Percentiles rank a stretch among this genome's conserved stretches.
Evolutionary conservation across 1,140 invertebrate genomes (phyloP).

Genomic region (Drosophila ogumai): DNA sequence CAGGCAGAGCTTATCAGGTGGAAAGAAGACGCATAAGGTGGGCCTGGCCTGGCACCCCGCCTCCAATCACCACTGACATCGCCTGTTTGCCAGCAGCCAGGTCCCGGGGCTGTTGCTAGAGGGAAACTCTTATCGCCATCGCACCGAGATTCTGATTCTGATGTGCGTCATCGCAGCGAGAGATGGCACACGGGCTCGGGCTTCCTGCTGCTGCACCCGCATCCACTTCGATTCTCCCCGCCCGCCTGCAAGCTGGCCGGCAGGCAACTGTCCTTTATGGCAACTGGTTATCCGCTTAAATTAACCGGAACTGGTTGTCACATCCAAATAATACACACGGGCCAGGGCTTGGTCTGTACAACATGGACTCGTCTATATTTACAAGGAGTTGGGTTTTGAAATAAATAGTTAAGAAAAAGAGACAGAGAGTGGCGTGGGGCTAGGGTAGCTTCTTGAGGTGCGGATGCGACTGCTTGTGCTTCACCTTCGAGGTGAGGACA

Average conservation of each 20-base stretch:
- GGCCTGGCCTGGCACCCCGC: slow-evolving; percentile 28
- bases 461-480: slow-evolving; percentile 86
- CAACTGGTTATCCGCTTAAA: not conserved
- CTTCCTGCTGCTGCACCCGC: slow-evolving; percentile 22
- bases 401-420: slow-evolving; percentile 25
- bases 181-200: slow-evolving; percentile 15
- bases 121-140: slow-evolving; percentile 41
- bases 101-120: slow-evolving; percentile 36
- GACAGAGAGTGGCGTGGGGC: slow-evolving; percentile 5
- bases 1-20: slow-evolving; percentile 43
- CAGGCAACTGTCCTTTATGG: not conserved
- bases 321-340: not conserved
- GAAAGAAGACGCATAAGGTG: slow-evolving; percentile 3
- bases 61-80: slow-evolving; percentile 27
- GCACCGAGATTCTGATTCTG: not conserved
- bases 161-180: slow-evolving; percentile 37
- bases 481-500: slow-evolving; percentile 96
- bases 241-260: not conserved
- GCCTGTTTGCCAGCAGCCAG: slow-evolving; percentile 24
- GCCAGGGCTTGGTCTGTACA: slow-evolving; percentile 24
- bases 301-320: not conserved
- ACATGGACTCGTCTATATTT: slow-evolving; percentile 44
- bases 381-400: slow-evolving; percentile 31
- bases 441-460: slow-evolving; percentile 50
- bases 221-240: not conserved